Evolutionary conservation across 2,888 invertebrate species (phyloP).

Genomic region (Clivina fossor): DNA sequence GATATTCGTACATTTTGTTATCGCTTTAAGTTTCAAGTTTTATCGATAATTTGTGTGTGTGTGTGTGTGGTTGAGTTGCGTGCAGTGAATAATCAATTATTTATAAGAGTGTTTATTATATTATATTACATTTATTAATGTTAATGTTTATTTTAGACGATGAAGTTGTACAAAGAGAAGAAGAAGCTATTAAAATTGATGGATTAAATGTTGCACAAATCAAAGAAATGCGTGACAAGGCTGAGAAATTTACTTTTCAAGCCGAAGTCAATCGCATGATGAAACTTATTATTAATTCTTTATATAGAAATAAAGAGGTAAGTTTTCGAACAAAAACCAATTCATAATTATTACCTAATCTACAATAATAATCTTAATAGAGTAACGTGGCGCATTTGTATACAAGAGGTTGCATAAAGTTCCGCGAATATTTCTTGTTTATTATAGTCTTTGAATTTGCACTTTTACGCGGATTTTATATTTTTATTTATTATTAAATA

Average conservation of each 20-base stretch:
- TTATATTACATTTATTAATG: too few relatives aligned
- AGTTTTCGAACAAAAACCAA: constrained; percentile 35
- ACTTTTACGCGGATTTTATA: too few relatives aligned
- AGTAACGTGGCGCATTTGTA: too few relatives aligned
- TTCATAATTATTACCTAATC: neutral
- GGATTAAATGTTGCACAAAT: constrained; percentile 92
- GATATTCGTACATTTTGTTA: constrained; percentile 22
- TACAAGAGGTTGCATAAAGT: too few relatives aligned
- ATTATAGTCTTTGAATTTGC: too few relatives aligned
- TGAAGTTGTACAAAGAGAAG: constrained; percentile 87
- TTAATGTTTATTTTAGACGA: constrained; percentile 67
- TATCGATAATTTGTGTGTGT: too few relatives aligned
- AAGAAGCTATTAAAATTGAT: constrained; percentile 95
- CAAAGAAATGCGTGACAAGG: constrained; percentile 85
- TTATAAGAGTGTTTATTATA: too few relatives aligned
- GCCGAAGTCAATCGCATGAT: constrained; percentile 99
- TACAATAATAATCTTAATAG: too few relatives aligned
- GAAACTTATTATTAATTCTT: constrained; percentile 99
- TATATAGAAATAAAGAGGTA: constrained; percentile 98
- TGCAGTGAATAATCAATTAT: too few relatives aligned
- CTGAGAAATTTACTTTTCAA: constrained; percentile 89
- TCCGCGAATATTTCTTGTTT: too few relatives aligned
- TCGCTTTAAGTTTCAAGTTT: neutral
- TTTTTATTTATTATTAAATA: neutral
- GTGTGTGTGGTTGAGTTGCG: too few relatives aligned